Base-by-base conservation (phyloP, 2,113 vertebrate species). In the Scophthalmus maximus region DNA sequence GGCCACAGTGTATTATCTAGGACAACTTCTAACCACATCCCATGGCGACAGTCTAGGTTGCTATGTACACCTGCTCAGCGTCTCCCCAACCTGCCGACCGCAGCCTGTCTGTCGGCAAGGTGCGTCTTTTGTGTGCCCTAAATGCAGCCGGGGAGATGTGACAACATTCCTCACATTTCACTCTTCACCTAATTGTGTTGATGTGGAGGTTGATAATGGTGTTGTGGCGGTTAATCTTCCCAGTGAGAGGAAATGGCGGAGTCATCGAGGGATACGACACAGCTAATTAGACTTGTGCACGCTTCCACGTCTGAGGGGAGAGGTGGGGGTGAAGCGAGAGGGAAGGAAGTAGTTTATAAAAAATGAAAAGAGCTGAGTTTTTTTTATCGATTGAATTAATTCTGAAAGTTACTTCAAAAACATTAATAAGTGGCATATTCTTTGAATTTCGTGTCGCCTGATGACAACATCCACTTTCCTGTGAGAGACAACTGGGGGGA, bases 161-260 rank as follows among this genome's bases (percentile, higher is more conserved):
- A 78, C 53, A 44, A 78, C 81, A 71, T 53, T 83, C 76, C 73
- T 78, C 75, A 15, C 75, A 49, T 90, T 82, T 90, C 80, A 69
- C 81, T 87, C 85, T 32, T 65, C 59, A 56, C 83, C 80, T 89
- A 77, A 89, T 89, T 90, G 79, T 83, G 85, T 84, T 77, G 72
- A 84, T 80, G 73, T 20, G 18, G 63, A 77, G 56, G 58, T 71
- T 63, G 83, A 77, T 86, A 68, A 79, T 57, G 46, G 74, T 50
- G 78, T 70, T 66, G 49, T 64, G 69, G 73, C 73, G 69, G 68
- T 87, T 85, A 74, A 84, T 83, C 82, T 72, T 76, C 71, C 78
- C 64, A 20, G 79, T 14, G 72, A 76, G 80, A 66, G 78, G 86
- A 88, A 87, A 84, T 80, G 67, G 75, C 44, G 15, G 52, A 72